Conservation (phyloP, 2,797 vertebrate species). For the Acanthis flammea region DNA sequence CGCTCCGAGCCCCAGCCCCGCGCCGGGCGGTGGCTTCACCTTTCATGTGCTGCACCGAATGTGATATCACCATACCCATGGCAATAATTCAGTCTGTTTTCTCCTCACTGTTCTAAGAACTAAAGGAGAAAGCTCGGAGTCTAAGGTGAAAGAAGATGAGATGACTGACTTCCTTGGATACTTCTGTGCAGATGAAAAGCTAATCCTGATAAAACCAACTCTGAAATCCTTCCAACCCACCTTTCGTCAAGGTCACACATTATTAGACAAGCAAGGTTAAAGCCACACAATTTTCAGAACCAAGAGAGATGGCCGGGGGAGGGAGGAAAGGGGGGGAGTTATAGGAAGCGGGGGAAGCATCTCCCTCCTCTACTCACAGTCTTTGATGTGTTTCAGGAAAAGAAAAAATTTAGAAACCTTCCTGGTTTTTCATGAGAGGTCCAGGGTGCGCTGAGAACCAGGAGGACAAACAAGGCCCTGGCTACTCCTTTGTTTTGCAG, state of each 20-base stretch:
- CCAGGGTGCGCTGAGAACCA: constrained; percentile 33
- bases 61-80: constrained; percentile 39
- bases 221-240: constrained; percentile 75
- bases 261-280: constrained; percentile 71
- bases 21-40: constrained; percentile 5
- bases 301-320: background rate
- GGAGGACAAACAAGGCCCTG: constrained; percentile 36
- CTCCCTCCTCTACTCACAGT: constrained; percentile 42
- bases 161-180: constrained; percentile 67
- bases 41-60: constrained; percentile 26
- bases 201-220: constrained; percentile 76
- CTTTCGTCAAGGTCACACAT: constrained; percentile 70
- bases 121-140: constrained; percentile 61
- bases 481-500: constrained; percentile 35
- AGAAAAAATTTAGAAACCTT: constrained; percentile 36
- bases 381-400: constrained; percentile 62
- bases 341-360: background rate
- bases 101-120: constrained; percentile 59
- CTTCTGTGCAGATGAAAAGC: constrained; percentile 73
- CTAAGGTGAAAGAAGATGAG: constrained; percentile 71
- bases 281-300: constrained; percentile 61
- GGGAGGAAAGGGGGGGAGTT: background rate
- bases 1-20: constrained; percentile 11
- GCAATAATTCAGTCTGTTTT: constrained; percentile 61
- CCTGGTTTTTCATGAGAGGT: constrained; percentile 43